A percentile compares a stretch with the other conserved stretches of the same genome.
phyloP scores from a whole-genome alignment of 2,888 invertebrate species.

The Cylloceria caligata region DNA sequence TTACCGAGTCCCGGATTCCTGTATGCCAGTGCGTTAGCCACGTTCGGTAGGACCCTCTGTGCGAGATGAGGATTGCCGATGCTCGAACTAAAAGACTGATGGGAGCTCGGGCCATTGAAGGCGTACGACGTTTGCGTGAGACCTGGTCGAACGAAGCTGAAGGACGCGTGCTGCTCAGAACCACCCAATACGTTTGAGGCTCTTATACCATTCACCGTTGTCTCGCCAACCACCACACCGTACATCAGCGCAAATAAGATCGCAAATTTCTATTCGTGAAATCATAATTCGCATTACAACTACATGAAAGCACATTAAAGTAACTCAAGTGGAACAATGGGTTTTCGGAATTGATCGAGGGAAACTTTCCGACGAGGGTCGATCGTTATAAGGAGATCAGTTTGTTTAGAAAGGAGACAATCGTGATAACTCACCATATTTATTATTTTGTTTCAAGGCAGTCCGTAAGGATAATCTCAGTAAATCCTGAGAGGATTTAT shows the following conservation, averaged over 20 bases:
- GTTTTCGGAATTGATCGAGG: background rate
- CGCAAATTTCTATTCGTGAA: constrained; percentile 70
- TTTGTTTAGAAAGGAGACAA: too few species aligned
- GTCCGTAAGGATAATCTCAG: background rate
- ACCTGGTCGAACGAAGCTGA: constrained; percentile 81
- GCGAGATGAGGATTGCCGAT: constrained; percentile 79
- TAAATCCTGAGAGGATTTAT: constrained; percentile 21
- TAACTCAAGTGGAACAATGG: background rate
- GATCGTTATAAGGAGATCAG: too few species aligned
- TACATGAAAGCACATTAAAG: background rate
- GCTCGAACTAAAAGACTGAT: constrained; percentile 80
- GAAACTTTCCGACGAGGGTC: background rate
- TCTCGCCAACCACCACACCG: constrained; percentile 65
- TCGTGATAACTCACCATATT: constrained; percentile 44
- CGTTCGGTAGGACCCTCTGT: constrained; percentile 77
- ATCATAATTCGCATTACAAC: background rate
- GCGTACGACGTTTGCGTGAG: constrained; percentile 81
- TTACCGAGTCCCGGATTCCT: constrained; percentile 80
- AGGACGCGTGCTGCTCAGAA: constrained; percentile 80
- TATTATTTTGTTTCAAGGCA: background rate
- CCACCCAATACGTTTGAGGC: constrained; percentile 79
- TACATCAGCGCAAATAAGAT: constrained; percentile 64
- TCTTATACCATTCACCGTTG: constrained; percentile 73
- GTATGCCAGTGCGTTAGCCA: constrained; percentile 79
- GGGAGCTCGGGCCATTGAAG: constrained; percentile 81